A percentile compares a stretch with the other conserved stretches of the same genome.
These are phyloP conservation scores for Bucorvus abyssinicus DNA, from an alignment of 2,797 vertebrate genomes.

Conservation along the genomic window DNA sequence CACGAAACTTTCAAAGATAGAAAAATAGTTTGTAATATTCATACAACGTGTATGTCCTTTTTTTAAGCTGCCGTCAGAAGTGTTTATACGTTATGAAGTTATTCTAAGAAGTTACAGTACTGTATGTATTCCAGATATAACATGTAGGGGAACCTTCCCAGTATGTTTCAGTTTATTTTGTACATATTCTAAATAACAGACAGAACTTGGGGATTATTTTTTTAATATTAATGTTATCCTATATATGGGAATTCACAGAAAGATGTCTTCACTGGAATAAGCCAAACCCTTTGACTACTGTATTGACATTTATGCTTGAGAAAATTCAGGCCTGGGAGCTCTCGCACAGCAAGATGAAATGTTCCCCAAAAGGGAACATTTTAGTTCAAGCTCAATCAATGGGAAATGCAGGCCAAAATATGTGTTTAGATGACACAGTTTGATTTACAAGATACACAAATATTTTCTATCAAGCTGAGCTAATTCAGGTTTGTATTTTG, in stretches of 20 bases:
- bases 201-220: neutral
- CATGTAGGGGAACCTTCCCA: neutral
- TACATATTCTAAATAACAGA: neutral
- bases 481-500: constrained; percentile 41
- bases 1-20: neutral
- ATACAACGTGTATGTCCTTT: neutral
- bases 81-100: neutral
- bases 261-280: neutral
- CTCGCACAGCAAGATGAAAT: constrained; percentile 55
- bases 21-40: neutral
- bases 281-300: constrained; percentile 30
- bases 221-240: neutral
- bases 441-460: constrained; percentile 11
- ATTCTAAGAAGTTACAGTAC: neutral
- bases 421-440: constrained; percentile 29
- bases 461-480: neutral
- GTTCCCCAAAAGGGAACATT: constrained; percentile 66
- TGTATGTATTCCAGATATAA: constrained; percentile 14
- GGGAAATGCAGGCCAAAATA: constrained; percentile 42
- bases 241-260: neutral
- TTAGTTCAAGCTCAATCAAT: constrained; percentile 58
- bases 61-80: neutral
- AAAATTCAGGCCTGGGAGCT: constrained; percentile 67
- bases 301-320: constrained; percentile 72
- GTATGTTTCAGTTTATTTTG: neutral